Evolutionary conservation across 1,140 invertebrate genomes (phyloP), one percentile per base, ranked within the genome.

Genomic region (Aphaenogaster rudis): DNA sequence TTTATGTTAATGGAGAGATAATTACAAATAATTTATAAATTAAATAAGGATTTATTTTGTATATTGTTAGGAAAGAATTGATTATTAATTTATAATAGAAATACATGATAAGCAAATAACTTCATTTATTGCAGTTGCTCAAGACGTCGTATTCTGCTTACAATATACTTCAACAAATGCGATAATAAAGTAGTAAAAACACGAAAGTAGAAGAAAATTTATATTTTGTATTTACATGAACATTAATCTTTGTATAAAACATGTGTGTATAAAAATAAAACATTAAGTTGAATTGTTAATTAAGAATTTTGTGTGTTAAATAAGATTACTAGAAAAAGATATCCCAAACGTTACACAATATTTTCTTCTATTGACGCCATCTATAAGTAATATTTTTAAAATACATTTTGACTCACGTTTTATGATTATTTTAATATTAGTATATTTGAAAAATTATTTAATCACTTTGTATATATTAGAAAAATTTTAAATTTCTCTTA

Each of bases 131-230:
- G 1, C 36, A 91, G 91, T 33, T 91, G 11, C 3, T 91, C 3
- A 91, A 91, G 59, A 87, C 79, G 3, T 88, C 89, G 0, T 91
- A 89, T 61, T 88, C 91, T 6, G 76, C 52, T 7, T 91, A 63
- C 9, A 91, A 87, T 21, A 0, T 91, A 52, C 45, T 91, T 39
- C 88, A 90, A 48, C 64, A 82, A 17, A 82, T 13, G 50, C 1
- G n/a, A 11, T 4, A 64, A 52, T 42, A 1, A 21, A 74, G 3
- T 77, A 11, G 1, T 33, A 54, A 39, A 21, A 57, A 52, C 2
- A 39, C 1, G n/a, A 48, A 50, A 57, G 1, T 81, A 81, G 36
- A 52, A 52, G 48, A 59, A 76, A 28, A 76, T 8, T 42, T 76
- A 76, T 42, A 76, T 59, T 57, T 21, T 21, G 4, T 39, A 54